Conservation (phyloP, 1,140 invertebrate species). For the Plutomurus gul region DNA sequence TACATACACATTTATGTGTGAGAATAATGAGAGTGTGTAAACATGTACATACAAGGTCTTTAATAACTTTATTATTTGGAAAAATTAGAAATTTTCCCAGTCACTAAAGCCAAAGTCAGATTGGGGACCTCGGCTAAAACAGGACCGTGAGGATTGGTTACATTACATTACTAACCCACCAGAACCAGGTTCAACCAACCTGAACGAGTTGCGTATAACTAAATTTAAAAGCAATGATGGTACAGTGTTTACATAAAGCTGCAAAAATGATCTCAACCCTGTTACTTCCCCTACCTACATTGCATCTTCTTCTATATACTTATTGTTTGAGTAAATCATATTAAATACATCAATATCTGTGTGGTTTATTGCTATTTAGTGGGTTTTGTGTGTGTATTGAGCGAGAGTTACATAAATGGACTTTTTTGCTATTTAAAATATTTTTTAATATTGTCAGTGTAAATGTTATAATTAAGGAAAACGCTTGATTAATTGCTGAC, state of each 20-base stretch:
- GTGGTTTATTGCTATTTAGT: too few species aligned
- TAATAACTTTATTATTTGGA: background rate
- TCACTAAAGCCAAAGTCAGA: background rate
- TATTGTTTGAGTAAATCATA: background rate
- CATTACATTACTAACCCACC: background rate
- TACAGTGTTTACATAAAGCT: background rate
- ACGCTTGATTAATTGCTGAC: too few species aligned
- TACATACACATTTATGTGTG: too few species aligned
- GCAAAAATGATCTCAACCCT: background rate
- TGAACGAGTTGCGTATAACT: background rate
- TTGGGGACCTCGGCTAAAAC: background rate
- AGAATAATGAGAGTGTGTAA: background rate
- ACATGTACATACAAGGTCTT: slow-evolving; percentile 34
- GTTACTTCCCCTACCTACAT: background rate
- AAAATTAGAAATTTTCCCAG: background rate
- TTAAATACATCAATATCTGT: too few species aligned
- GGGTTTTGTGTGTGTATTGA: too few species aligned
- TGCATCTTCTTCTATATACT: too few species aligned
- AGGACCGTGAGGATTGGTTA: background rate
- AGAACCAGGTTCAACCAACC: background rate
- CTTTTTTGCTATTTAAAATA: too few species aligned
- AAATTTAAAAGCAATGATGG: background rate
- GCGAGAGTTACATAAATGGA: too few species aligned
- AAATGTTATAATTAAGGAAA: too few species aligned
- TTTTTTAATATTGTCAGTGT: too few species aligned